Evolutionary conservation across 2,113 vertebrate species (phyloP).

Genomic region (Asarcornis scutulata): DNA sequence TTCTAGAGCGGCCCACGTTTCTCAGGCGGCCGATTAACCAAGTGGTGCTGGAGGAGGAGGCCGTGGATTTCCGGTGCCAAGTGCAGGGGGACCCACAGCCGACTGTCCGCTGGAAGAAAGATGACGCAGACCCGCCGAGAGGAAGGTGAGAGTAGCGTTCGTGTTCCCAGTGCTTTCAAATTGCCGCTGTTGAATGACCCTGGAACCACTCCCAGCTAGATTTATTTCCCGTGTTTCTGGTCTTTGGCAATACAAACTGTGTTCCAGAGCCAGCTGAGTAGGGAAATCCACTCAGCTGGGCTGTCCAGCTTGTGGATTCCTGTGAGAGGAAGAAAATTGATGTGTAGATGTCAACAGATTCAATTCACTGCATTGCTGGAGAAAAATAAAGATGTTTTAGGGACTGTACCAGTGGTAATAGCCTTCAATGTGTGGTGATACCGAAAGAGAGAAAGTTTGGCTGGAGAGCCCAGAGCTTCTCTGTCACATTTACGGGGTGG

Average conservation of each 20-base stretch:
- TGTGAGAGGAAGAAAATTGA: neutral
- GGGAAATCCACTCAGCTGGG: neutral
- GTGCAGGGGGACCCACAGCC: constrained; percentile 96
- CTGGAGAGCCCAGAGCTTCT: neutral
- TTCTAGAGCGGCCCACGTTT: constrained; percentile 93
- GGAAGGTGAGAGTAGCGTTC: constrained; percentile 83
- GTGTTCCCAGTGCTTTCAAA: neutral
- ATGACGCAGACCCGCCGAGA: constrained; percentile 90
- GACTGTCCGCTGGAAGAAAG: constrained; percentile 94
- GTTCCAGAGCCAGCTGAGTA: neutral
- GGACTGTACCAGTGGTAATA: neutral
- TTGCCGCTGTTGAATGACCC: neutral
- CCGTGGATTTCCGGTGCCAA: constrained; percentile 95
- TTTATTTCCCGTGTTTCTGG: neutral
- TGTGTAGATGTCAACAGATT: neutral
- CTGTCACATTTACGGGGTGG: neutral
- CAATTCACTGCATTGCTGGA: neutral
- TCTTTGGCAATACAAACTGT: neutral
- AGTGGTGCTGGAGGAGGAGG: constrained; percentile 95
- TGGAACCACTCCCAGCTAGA: neutral
- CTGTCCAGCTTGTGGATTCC: neutral
- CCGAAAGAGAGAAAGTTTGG: neutral
- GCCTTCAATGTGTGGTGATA: neutral
- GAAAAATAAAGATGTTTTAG: neutral
- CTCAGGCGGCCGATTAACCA: constrained; percentile 96